These are phyloP conservation scores for Sebastes fasciatus DNA, from an alignment of 2,113 vertebrate species.

Conservation along the genomic window DNA sequence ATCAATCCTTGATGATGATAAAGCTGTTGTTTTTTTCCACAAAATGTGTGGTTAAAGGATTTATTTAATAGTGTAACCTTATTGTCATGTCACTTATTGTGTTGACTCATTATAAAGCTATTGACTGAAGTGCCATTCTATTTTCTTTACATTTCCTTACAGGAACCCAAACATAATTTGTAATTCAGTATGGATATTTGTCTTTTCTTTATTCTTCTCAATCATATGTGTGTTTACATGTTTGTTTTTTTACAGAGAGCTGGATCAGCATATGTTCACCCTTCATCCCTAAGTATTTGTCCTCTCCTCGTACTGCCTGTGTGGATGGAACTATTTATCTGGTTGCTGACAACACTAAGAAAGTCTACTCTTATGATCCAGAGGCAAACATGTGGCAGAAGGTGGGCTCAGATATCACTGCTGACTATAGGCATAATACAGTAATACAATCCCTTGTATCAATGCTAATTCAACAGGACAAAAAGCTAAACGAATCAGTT, in stretches of 20 bases:
- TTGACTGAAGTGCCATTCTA: neutral
- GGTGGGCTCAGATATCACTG: constrained; percentile 75
- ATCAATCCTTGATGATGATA: neutral
- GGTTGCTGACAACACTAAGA: constrained; percentile 97
- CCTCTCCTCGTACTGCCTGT: constrained; percentile 90
- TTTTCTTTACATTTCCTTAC: neutral
- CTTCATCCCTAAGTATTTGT: constrained; percentile 97
- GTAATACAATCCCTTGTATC: fast-evolving
- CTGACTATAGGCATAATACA: neutral
- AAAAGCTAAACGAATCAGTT: neutral
- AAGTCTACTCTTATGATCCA: constrained; percentile 91
- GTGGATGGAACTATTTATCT: constrained; percentile 91
- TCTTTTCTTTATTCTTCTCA: neutral
- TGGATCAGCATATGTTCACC: constrained; percentile 93
- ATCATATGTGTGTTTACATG: neutral
- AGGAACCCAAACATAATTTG: neutral
- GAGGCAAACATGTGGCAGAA: constrained; percentile 98
- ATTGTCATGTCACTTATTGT: neutral
- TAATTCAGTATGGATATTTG: neutral
- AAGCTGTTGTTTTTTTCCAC: neutral
- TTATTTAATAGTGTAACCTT: neutral
- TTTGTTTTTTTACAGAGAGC: constrained; percentile 81
- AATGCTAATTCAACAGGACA: neutral
- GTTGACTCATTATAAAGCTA: neutral
- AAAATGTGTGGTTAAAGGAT: neutral